A percentile compares a stretch with the other conserved stretches of the same genome.
Conservation (phyloP, 2,888 invertebrate genomes). For the Limnephilus auricula region DNA sequence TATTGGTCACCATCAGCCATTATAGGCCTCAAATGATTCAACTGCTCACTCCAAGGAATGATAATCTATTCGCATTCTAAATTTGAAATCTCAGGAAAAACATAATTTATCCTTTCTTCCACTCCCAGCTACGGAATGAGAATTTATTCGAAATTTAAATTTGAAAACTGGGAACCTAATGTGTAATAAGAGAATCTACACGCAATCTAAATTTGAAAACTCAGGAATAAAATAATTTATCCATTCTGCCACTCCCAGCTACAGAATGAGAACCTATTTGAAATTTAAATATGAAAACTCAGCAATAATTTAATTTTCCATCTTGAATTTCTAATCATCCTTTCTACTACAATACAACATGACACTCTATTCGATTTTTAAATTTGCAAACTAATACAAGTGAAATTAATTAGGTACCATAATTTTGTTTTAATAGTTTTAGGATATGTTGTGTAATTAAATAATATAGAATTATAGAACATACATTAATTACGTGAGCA, state of each 20-base stretch:
- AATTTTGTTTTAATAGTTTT: too few species aligned
- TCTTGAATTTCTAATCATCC: too few species aligned
- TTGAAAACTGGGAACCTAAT: neutral
- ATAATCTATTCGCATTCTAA: slow-evolving; percentile 5
- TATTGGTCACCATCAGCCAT: slow-evolving; percentile 49
- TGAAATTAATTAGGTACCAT: too few species aligned
- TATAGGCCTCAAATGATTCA: slow-evolving; percentile 11
- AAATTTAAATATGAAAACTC: neutral
- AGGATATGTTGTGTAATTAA: too few species aligned
- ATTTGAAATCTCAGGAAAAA: neutral
- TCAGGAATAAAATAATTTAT: too few species aligned
- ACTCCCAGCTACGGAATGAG: neutral
- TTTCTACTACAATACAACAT: too few species aligned
- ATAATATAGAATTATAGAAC: too few species aligned
- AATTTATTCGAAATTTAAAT: neutral
- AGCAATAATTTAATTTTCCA: neutral
- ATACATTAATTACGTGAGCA: too few species aligned
- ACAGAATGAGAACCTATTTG: too few species aligned
- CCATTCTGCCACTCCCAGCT: too few species aligned
- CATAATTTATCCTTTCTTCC: neutral
- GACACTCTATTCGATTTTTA: neutral
- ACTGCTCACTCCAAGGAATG: neutral
- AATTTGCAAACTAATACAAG: neutral
- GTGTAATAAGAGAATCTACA: too few species aligned
- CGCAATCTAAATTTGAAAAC: neutral